phyloP scores from a whole-genome alignment of 1,140 invertebrate species.

The Drosophila equinoxialis region DNA sequence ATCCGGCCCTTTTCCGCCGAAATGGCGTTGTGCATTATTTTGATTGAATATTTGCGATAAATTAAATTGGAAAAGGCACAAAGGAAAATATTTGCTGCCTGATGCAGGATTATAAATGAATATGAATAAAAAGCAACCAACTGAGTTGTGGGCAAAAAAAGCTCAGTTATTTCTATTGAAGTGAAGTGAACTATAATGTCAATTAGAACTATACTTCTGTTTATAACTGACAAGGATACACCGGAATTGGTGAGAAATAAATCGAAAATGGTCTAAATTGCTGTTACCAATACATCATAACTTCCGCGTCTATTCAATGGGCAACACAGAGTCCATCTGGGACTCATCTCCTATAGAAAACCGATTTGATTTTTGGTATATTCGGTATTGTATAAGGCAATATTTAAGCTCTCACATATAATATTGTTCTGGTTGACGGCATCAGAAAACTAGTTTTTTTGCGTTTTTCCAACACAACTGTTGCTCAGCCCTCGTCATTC shows the following conservation, averaged over 20 bases:
- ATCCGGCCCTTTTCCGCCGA: slow-evolving; percentile 55
- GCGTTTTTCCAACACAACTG: slow-evolving; percentile 16
- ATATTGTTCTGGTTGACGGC: slow-evolving; percentile 23
- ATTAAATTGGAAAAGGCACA: slow-evolving; percentile 75
- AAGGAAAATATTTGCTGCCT: slow-evolving; percentile 52
- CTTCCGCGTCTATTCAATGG: too few relatives aligned
- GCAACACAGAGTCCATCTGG: neutral
- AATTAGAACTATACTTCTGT: neutral
- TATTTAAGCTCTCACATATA: slow-evolving; percentile 30
- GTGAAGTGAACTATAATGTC: slow-evolving; percentile 53
- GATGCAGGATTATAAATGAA: neutral
- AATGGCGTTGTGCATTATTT: slow-evolving; percentile 68
- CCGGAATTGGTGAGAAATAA: too few relatives aligned
- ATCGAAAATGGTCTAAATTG: too few relatives aligned
- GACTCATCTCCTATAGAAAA: slow-evolving; percentile 37
- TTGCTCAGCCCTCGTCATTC: neutral
- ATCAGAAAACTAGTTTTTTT: slow-evolving; percentile 46
- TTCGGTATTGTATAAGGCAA: slow-evolving; percentile 45
- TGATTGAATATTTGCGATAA: slow-evolving; percentile 82
- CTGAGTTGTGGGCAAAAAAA: neutral
- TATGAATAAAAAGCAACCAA: neutral
- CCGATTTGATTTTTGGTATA: slow-evolving; percentile 8
- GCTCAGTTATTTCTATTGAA: neutral
- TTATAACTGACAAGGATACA: too few relatives aligned
- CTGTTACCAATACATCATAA: too few relatives aligned